These are phyloP conservation scores for Cerastis rubricosa DNA, from an alignment of 2,888 invertebrate genomes.

Conservation along the genomic window DNA sequence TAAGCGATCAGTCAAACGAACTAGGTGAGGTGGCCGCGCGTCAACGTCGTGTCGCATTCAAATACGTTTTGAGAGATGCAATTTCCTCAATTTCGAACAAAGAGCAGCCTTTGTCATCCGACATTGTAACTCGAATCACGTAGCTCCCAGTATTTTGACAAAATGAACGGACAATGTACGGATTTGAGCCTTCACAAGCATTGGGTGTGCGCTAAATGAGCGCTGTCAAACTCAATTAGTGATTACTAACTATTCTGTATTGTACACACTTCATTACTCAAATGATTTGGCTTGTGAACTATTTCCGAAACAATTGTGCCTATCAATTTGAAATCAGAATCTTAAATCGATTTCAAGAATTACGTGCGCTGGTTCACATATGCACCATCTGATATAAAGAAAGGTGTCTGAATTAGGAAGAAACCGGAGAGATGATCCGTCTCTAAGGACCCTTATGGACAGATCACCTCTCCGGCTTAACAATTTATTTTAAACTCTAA, in stretches of 20 bases:
- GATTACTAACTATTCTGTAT: slow-evolving; percentile 45
- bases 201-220: slow-evolving; percentile 50
- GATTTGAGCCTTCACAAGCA: slow-evolving; percentile 45
- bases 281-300: slow-evolving; percentile 21
- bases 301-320: not conserved
- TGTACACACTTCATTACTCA: slow-evolving; percentile 41
- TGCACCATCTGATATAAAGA: not conserved
- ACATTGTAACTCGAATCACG: slow-evolving; percentile 81
- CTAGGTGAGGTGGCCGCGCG: slow-evolving; percentile 66
- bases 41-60: slow-evolving; percentile 70
- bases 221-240: slow-evolving; percentile 44
- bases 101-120: slow-evolving; percentile 76
- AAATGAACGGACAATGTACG: slow-evolving; percentile 65
- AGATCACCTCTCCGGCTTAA: not conserved
- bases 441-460: too few species aligned
- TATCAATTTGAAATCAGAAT: not conserved
- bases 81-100: slow-evolving; percentile 81
- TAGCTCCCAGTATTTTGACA: slow-evolving; percentile 74
- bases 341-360: not conserved
- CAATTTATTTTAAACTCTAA: not conserved
- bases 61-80: slow-evolving; percentile 83
- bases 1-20: slow-evolving; percentile 68
- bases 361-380: not conserved
- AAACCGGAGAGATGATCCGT: too few species aligned
- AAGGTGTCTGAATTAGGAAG: not conserved